phyloP scores from a whole-genome alignment of 1,140 invertebrate species.

The Probaryconus sp. region DNA sequence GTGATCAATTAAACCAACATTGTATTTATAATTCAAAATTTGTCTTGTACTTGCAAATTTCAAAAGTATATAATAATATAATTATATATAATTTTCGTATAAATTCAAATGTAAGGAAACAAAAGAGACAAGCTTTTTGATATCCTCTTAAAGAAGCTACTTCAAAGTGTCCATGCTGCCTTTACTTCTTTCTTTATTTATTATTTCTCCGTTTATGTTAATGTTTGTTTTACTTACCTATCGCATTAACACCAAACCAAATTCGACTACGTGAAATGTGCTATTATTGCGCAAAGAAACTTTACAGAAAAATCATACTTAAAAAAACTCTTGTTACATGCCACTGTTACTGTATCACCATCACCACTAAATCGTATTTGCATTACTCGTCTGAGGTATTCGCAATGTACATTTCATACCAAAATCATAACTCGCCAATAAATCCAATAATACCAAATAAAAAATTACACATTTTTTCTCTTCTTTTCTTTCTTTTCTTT shows the following conservation, averaged over 20 bases:
- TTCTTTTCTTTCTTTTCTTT: too few species aligned
- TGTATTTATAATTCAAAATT: too few species aligned
- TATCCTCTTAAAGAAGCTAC: conserved; percentile 59
- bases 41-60: too few species aligned
- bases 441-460: conserved; percentile 28
- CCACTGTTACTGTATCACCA: conserved; percentile 70
- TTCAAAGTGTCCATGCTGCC: conserved; percentile 64
- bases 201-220: conserved; percentile 25
- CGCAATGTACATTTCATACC: conserved; percentile 41
- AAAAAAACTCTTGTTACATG: conserved; percentile 66
- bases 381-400: conserved; percentile 17
- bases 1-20: too few species aligned
- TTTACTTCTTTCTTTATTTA: conserved; percentile 51
- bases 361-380: conserved; percentile 62
- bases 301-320: conserved; percentile 41
- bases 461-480: not conserved
- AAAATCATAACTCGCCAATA: conserved; percentile 42
- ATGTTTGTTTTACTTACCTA: conserved; percentile 64
- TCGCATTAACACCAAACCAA: conserved; percentile 38
- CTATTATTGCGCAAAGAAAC: conserved; percentile 43
- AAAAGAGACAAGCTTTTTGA: conserved; percentile 66
- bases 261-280: conserved; percentile 54
- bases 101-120: not conserved
- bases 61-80: too few species aligned
- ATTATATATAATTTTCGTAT: too few species aligned